Conservation (phyloP, 1,140 invertebrate genomes). For the Megalonaias nervosa region DNA sequence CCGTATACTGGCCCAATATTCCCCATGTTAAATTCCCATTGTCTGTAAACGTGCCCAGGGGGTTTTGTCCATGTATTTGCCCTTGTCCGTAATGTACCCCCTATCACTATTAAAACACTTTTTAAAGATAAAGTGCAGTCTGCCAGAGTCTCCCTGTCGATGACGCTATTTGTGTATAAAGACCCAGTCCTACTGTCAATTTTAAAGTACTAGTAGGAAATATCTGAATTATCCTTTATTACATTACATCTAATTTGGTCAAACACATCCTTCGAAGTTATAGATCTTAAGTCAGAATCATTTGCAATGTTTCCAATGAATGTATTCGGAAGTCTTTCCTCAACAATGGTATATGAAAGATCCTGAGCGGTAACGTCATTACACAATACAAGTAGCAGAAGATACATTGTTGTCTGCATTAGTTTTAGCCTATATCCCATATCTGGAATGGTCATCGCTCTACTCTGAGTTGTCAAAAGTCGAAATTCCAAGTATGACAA, state of each 20-base stretch:
- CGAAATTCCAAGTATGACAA: no score
- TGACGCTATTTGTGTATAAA: slow-evolving; percentile 33
- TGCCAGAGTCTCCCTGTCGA: slow-evolving; percentile 43
- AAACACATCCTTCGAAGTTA: slow-evolving; percentile 23
- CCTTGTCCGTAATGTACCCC: no score
- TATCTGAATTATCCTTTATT: slow-evolving; percentile 27
- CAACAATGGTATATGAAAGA: slow-evolving; percentile 16
- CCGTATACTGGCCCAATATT: no score
- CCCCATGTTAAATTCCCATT: no score
- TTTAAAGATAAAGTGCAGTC: slow-evolving; percentile 41
- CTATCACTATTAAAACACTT: slow-evolving; percentile 47
- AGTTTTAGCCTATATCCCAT: no score
- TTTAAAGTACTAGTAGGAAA: slow-evolving; percentile 36
- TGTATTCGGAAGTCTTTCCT: slow-evolving; percentile 8
- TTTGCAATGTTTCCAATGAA: slow-evolving; percentile 52
- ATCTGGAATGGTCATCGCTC: no score
- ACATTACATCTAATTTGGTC: slow-evolving; percentile 38
- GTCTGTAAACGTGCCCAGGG: no score
- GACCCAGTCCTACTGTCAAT: slow-evolving; percentile 38
- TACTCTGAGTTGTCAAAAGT: no score
- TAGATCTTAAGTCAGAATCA: slow-evolving; percentile 42
- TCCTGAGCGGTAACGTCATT: no score
- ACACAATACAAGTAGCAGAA: no score
- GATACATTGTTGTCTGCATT: no score
- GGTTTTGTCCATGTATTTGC: no score